Base-by-base conservation (phyloP, 2,797 vertebrate genomes). In the Halcyon badia region DNA sequence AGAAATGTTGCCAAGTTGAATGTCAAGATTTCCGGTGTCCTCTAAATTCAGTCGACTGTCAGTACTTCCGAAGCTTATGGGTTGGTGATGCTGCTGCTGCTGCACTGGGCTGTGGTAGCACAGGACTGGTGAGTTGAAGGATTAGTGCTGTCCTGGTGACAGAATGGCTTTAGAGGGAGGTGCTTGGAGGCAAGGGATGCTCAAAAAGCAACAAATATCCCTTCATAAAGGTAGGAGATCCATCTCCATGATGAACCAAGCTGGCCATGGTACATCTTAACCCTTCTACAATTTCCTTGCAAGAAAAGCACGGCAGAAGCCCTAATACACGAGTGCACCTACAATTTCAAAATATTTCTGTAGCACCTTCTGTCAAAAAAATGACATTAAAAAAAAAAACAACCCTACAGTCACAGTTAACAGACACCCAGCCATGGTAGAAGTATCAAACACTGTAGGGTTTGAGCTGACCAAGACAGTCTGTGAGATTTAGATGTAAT, bases 1-100 rank as follows among this genome's bases (percentile, higher is more conserved):
- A 78, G 73, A 87, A 83, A 87, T 12, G 10, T 42, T 89, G 78
- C 81, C 81, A 85, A 95, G 77, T 82, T 87, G 81, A 96, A 96
- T 85, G 93, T 95, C 95, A 94, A 87, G 75, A 87, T 94, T 88
- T 90, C 44, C 64, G 0, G 0, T 46, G 88, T 92, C 91, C 93
- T 94, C 86, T 94, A 95, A 95, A 94, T 84, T 82, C 70, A 58
- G 73, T 41, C 8, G 1, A 21, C 69, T 71, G 49, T 22, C 48
- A 51, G 61, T 25, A 8, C 58, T 87, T 64, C 4, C 1, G 57
- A 80, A 90, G 37, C 17, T 35, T 28, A 2, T 0, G 8, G n/a
- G 51, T 21, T 87, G 79, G 26, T 33, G 60, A 10, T 11, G 52
- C 14, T 66, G 57, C 33, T 11, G 52, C 14, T 66, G 57, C 33